Conservation (phyloP, 1,140 invertebrate genomes). For the Theocolax elegans region DNA sequence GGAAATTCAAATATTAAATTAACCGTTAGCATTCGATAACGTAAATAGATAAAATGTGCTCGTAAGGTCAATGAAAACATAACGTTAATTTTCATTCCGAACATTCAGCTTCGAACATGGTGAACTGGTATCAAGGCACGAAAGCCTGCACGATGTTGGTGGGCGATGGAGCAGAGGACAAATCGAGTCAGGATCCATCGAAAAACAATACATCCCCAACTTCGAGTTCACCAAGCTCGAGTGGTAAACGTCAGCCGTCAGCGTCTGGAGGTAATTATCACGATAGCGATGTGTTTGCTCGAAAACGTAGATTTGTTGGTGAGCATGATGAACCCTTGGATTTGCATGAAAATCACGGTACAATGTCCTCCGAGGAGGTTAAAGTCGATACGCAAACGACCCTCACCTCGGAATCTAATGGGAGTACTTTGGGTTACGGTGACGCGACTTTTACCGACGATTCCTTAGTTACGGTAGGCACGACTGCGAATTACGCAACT, state of each 20-base stretch:
- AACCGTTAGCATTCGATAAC: no score
- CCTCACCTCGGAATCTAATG: neutral
- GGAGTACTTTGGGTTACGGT: no score
- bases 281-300: neutral
- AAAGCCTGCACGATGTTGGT: constrained; percentile 86
- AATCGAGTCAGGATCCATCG: constrained; percentile 65
- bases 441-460: neutral
- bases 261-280: constrained; percentile 76
- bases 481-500: neutral
- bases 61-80: no score
- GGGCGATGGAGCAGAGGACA: constrained; percentile 76
- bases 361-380: neutral
- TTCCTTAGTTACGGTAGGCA: neutral
- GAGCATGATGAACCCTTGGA: constrained; percentile 15
- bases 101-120: constrained; percentile 81
- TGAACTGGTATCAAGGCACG: constrained; percentile 83
- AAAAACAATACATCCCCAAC: constrained; percentile 61
- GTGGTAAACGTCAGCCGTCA: constrained; percentile 61
- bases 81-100: constrained; percentile 55
- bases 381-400: constrained; percentile 29
- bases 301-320: neutral
- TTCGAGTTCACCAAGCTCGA: no score
- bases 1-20: no score
- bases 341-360: neutral
- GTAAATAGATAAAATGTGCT: no score